Percentiles rank a stretch among this genome's conserved stretches.
phyloP scores from a whole-genome alignment of 2,113 vertebrate genomes.

The Myotis lucifugus region DNA sequence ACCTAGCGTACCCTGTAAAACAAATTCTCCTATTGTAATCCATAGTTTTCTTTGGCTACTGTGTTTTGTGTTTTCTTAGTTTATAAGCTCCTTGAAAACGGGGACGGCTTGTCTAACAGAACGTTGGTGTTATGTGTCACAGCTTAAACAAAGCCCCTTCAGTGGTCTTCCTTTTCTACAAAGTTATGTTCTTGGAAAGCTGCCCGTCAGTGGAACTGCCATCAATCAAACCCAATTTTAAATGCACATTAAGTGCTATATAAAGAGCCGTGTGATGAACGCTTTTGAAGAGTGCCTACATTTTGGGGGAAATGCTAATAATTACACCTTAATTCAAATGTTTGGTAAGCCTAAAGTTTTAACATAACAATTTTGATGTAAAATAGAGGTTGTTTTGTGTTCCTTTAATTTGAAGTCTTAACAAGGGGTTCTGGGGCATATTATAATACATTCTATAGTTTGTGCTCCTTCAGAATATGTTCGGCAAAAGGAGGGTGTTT shows the following conservation, averaged over 20 bases:
- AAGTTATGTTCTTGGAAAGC: slow-evolving; percentile 35
- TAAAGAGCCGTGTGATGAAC: not conserved
- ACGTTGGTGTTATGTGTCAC: not conserved
- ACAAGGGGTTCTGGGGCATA: not conserved
- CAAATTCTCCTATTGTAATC: not conserved
- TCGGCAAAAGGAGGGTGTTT: not conserved
- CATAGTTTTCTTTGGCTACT: not conserved
- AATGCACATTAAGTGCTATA: not conserved
- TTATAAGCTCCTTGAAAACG: not conserved
- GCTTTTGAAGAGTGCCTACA: slow-evolving; percentile 38
- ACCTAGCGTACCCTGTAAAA: not conserved
- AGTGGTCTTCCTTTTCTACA: not conserved
- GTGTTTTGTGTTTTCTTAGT: not conserved
- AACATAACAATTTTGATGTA: slow-evolving; percentile 51
- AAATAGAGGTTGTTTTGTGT: slow-evolving; percentile 59
- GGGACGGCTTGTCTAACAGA: not conserved
- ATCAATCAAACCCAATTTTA: slow-evolving; percentile 25
- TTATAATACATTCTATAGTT: slow-evolving; percentile 9
- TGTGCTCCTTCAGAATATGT: not conserved
- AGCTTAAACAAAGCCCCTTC: not conserved
- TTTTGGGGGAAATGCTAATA: slow-evolving; percentile 56
- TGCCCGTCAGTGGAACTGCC: not conserved
- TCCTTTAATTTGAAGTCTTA: slow-evolving; percentile 56
- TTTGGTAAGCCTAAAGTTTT: slow-evolving; percentile 68
- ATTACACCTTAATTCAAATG: slow-evolving; percentile 64